Evolutionary conservation across 2,797 vertebrate genomes (phyloP).

Genomic region (Silurus lanzhouensis): DNA sequence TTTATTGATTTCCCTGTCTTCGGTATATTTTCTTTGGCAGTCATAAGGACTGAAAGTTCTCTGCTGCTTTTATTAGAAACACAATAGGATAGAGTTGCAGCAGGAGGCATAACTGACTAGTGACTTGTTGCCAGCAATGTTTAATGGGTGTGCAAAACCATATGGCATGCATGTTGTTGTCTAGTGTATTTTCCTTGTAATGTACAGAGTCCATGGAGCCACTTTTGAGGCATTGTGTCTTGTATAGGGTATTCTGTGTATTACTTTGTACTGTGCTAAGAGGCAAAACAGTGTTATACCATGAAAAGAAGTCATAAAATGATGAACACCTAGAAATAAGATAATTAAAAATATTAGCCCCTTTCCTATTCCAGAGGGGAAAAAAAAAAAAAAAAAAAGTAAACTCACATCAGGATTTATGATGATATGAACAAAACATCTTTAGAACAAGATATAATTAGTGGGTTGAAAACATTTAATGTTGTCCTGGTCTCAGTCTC

Average conservation of each 20-base stretch:
- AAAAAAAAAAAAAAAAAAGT: not conserved
- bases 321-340: not conserved
- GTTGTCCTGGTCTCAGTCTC: not conserved
- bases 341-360: not conserved
- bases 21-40: not conserved
- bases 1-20: not conserved
- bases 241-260: not conserved
- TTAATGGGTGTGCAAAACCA: not conserved
- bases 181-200: not conserved
- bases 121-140: not conserved
- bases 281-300: not conserved
- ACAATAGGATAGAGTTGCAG: not conserved
- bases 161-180: not conserved
- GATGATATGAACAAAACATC: not conserved
- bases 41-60: not conserved
- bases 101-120: conserved; percentile 1
- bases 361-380: not conserved
- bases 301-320: not conserved
- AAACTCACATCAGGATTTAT: not conserved
- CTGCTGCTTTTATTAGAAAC: not conserved
- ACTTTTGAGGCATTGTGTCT: not conserved
- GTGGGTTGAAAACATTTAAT: not conserved
- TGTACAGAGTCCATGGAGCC: not conserved
- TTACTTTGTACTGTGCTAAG: not conserved
- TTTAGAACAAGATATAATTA: not conserved